A percentile compares a stretch with the other conserved stretches of the same genome.
Evolutionary conservation across 1,140 invertebrate genomes (phyloP).

Genomic region (Pseudomyrmex sp.): DNA sequence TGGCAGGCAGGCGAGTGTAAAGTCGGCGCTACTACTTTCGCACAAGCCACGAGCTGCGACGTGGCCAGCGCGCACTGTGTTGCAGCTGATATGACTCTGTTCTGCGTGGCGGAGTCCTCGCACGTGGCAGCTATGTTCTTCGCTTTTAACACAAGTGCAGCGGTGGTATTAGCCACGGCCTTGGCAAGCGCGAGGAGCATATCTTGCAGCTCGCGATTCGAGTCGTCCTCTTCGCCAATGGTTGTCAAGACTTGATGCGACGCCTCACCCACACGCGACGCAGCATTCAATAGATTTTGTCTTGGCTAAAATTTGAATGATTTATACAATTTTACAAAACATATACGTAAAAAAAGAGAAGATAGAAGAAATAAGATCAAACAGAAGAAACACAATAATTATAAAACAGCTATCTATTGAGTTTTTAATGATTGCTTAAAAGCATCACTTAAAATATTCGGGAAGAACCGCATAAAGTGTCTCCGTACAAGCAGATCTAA

Average conservation of each 20-base stretch:
- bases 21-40: constrained; percentile 96
- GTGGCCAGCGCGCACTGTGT: constrained; percentile 98
- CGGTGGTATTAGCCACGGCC: constrained; percentile 98
- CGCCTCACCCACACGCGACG: constrained; percentile 97
- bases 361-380: background rate
- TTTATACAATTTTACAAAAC: constrained; percentile 5
- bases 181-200: constrained; percentile 96
- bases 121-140: constrained; percentile 97
- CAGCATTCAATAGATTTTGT: constrained; percentile 96
- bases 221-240: constrained; percentile 95
- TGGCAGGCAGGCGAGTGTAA: constrained; percentile 96
- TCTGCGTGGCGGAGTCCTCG: constrained; percentile 90
- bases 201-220: constrained; percentile 92
- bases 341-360: background rate
- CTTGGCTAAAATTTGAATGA: constrained; percentile 88
- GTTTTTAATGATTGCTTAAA: background rate
- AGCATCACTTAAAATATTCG: background rate
- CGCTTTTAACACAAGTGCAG: constrained; percentile 96
- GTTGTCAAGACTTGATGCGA: constrained; percentile 97
- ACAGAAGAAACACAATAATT: constrained; percentile 10
- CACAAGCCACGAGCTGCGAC: constrained; percentile 98
- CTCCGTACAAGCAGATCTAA: constrained; percentile 21
- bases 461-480: background rate
- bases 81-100: constrained; percentile 96
- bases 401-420: background rate